Evolutionary conservation across 1,140 invertebrate species (phyloP).

Genomic region (Drosophila eugracilis): DNA sequence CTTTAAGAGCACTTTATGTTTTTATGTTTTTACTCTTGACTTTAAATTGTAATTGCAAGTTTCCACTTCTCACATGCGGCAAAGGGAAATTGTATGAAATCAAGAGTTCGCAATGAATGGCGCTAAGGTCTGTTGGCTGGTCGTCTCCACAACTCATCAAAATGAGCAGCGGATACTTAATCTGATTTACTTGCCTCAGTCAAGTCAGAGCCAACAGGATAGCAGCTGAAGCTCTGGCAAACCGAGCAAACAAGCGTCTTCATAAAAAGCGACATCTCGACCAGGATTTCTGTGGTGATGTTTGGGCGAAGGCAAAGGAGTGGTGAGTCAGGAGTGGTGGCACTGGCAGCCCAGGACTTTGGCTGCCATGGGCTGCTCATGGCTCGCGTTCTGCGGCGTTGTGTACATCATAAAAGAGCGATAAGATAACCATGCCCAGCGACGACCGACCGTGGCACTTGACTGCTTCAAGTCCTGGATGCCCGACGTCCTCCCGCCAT

Average conservation of each 20-base stretch:
- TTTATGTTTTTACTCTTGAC: neutral
- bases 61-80: conserved; percentile 24
- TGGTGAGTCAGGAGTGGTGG: neutral
- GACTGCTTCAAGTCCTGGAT: conserved; percentile 34
- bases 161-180: conserved; percentile 83
- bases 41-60: conserved; percentile 54
- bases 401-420: conserved; percentile 81
- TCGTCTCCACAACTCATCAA: conserved; percentile 68
- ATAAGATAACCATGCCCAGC: conserved; percentile 69
- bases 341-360: conserved; percentile 9
- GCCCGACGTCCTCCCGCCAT: neutral
- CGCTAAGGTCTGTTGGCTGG: conserved; percentile 36
- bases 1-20: no score
- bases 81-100: conserved; percentile 65
- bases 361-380: conserved; percentile 55
- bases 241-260: conserved; percentile 80
- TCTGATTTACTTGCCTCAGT: conserved; percentile 78
- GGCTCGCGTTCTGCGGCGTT: conserved; percentile 61
- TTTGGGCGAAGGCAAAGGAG: neutral
- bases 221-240: conserved; percentile 37
- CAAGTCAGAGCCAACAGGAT: conserved; percentile 37
- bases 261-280: conserved; percentile 75
- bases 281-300: conserved; percentile 9
- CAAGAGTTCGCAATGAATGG: conserved; percentile 57
- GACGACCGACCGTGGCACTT: conserved; percentile 54